Percentiles rank a stretch among this genome's conserved stretches.
Evolutionary conservation across 2,888 invertebrate genomes (phyloP).

Genomic region (Coelogynopora nodosa): DNA sequence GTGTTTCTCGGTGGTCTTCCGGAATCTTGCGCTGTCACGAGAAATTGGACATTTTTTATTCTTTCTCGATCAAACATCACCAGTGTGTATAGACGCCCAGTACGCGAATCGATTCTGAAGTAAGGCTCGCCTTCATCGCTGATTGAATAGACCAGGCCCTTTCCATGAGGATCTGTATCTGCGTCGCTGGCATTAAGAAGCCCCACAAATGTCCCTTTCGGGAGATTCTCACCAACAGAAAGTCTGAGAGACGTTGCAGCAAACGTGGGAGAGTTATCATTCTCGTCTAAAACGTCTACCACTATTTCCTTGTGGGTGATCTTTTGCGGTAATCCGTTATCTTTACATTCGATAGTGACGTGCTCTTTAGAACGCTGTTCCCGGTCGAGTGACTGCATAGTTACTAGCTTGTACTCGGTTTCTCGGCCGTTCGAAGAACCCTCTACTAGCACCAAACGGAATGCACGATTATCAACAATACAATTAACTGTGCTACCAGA

Average conservation of each 20-base stretch:
- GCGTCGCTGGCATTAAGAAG: slow-evolving; percentile 29
- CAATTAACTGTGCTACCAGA: slow-evolving; percentile 36
- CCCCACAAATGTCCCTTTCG: slow-evolving; percentile 24
- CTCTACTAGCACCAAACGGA: background rate
- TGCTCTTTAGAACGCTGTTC: slow-evolving; percentile 7
- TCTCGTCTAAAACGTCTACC: slow-evolving; percentile 39
- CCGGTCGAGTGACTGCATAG: slow-evolving; percentile 34
- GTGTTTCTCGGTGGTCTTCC: background rate
- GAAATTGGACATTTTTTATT: background rate
- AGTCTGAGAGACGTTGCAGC: background rate
- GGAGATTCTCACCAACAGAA: slow-evolving; percentile 35
- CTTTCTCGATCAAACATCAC: slow-evolving; percentile 35
- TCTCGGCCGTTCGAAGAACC: background rate
- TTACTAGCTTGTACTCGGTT: slow-evolving; percentile 37
- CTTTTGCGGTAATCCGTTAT: slow-evolving; percentile 32
- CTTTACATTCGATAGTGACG: slow-evolving; percentile 21
- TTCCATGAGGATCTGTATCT: background rate
- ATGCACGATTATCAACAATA: background rate
- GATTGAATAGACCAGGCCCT: background rate
- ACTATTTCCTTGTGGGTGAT: background rate
- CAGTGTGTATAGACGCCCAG: slow-evolving; percentile 23
- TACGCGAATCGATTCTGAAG: slow-evolving; percentile 22
- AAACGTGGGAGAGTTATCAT: slow-evolving; percentile 42
- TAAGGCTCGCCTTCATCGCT: background rate
- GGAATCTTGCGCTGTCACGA: slow-evolving; percentile 23